Evolutionary conservation across 2,888 invertebrate genomes (phyloP).

Genomic region (Tetranychus piercei): DNA sequence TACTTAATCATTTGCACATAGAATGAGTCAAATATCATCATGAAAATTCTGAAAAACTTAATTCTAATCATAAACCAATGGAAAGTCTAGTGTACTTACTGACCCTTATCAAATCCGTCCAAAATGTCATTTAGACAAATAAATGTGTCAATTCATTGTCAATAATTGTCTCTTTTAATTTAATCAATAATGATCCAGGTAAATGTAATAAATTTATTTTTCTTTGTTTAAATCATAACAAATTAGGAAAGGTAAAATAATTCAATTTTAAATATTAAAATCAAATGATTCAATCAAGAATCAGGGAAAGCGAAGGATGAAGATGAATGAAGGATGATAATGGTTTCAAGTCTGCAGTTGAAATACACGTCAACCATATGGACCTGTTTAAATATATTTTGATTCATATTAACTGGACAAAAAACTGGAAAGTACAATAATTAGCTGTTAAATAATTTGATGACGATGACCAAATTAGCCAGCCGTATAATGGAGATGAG

Average conservation of each 20-base stretch:
- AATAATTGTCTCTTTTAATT: too few relatives aligned
- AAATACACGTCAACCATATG: not conserved
- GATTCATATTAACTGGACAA: not conserved
- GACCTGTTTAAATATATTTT: not conserved
- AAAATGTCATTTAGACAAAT: not conserved
- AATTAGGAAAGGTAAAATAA: too few relatives aligned
- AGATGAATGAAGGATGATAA: not conserved
- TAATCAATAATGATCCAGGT: too few relatives aligned
- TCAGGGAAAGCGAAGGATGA: not conserved
- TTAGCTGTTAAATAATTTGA: not conserved
- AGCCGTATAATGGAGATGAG: slow-evolving; percentile 3
- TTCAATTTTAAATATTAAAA: too few relatives aligned
- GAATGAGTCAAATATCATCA: not conserved
- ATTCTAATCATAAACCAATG: not conserved
- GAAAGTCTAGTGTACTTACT: not conserved
- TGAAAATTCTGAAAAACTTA: not conserved
- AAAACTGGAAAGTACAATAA: not conserved
- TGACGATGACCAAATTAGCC: not conserved
- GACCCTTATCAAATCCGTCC: not conserved
- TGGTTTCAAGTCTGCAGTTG: not conserved
- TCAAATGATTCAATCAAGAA: not conserved
- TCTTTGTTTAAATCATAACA: too few relatives aligned
- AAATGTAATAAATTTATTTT: too few relatives aligned
- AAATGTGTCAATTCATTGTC: not conserved
- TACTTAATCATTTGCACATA: not conserved